phyloP scores from a whole-genome alignment of 2,113 vertebrate species.

The Tautogolabrus adspersus region DNA sequence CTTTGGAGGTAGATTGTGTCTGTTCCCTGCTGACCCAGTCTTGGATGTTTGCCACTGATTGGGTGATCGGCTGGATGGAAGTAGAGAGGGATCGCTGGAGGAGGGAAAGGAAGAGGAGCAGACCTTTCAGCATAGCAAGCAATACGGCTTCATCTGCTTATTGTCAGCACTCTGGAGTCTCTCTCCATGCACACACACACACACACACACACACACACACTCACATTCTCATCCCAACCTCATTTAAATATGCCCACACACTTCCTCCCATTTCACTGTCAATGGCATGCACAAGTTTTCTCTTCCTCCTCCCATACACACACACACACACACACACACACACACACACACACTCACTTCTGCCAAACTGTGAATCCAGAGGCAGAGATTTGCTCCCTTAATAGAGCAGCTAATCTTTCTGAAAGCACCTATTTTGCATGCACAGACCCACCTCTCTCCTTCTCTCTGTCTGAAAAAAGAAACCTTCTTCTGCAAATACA shows the following conservation, averaged over 20 bases:
- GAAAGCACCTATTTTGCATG: conserved; percentile 52
- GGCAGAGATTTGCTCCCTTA: conserved; percentile 52
- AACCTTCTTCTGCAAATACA: neutral
- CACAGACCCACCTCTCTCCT: conserved; percentile 11
- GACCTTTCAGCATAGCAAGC: conserved; percentile 43
- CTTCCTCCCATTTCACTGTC: conserved; percentile 20
- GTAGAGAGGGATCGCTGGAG: conserved; percentile 38
- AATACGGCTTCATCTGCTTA: conserved; percentile 43
- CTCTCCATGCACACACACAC: neutral
- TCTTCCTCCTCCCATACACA: neutral
- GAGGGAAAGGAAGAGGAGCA: conserved; percentile 19
- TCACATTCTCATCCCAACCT: conserved; percentile 18
- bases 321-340: conserved; percentile 22
- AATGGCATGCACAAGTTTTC: conserved; percentile 31
- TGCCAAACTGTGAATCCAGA: conserved; percentile 18
- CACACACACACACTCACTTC: conserved; percentile 23
- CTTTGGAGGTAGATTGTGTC: conserved; percentile 6
- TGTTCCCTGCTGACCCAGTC: conserved; percentile 9
- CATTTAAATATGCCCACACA: conserved; percentile 55
- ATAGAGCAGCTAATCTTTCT: conserved; percentile 53
- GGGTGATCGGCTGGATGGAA: conserved; percentile 17
- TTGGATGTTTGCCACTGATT: conserved; percentile 42
- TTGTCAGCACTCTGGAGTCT: conserved; percentile 57
- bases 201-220: conserved; percentile 6
- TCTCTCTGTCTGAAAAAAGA: neutral